phyloP scores from a whole-genome alignment of 2,113 vertebrate genomes.

The Prunella himalayana region DNA sequence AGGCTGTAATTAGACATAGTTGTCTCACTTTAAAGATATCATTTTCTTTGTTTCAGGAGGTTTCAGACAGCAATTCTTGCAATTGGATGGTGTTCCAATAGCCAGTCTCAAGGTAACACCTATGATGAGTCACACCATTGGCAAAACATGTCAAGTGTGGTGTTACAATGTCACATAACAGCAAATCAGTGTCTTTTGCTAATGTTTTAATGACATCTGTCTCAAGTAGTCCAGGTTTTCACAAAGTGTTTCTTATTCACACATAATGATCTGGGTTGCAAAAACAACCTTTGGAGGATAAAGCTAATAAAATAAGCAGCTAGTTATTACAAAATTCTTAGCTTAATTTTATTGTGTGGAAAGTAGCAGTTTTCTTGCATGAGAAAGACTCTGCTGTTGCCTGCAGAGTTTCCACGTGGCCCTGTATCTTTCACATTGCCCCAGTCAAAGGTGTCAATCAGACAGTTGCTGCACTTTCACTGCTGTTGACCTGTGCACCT shows the following conservation, averaged over 20 bases:
- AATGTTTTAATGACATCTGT: background rate
- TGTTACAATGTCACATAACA: background rate
- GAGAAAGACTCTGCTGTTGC: background rate
- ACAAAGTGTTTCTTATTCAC: background rate
- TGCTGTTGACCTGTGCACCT: background rate
- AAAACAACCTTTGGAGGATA: background rate
- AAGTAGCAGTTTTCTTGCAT: background rate
- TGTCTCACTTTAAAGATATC: background rate
- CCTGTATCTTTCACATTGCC: background rate
- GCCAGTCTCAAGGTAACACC: background rate
- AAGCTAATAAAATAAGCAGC: conserved; percentile 35
- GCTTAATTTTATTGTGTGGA: conserved; percentile 15
- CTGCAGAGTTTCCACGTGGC: background rate
- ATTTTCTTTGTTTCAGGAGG: conserved; percentile 4
- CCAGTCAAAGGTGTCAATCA: background rate
- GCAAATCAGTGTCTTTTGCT: background rate
- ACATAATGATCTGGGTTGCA: background rate
- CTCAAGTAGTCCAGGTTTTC: background rate
- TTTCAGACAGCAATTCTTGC: background rate
- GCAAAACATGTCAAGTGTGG: background rate
- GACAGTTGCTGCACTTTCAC: background rate
- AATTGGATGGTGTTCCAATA: background rate
- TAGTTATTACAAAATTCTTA: background rate
- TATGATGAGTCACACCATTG: background rate
- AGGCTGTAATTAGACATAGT: background rate